Evolutionary conservation across 2,797 vertebrate genomes (phyloP), one percentile per base, ranked within the genome.

Genomic region (Telmatherina bonti): DNA sequence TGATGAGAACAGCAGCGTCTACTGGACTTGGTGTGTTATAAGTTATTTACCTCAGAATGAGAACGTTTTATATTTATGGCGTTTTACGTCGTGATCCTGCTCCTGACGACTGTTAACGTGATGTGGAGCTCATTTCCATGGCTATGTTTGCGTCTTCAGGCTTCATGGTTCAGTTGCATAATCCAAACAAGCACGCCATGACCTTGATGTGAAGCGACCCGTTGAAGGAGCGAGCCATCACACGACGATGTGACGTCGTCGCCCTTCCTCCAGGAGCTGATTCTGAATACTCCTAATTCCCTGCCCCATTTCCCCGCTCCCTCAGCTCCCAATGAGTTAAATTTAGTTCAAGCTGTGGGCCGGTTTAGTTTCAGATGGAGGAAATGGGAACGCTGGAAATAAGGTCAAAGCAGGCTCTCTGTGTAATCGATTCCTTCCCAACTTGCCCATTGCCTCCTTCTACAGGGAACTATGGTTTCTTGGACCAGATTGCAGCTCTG

Each of bases 401-500:
- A 54, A 84, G 76, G 62, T 51, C 70, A 62, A 57, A 75, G 66
- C 69, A 18, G 58, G 16, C 24, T 26, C 11, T 54, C 18, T 2
- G 4, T 53, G 67, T 81, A 70, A 81, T 70, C 38, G 7, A 62
- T 57, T 22, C 58, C 24, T 13, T 30, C 43, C 1, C 41, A 15
- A 52, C 65, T 2, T 1, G 2, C 3, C 13, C 7, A 35, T 52
- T 12, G 26, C 43, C 31, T 2, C 55, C 2, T 11, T 67, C 70
- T 18, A 29, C 60, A 95, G 95, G 95, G 52, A 96, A 96, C 85
- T 96, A 96, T 26, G 95, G 95, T 36, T 94, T 95, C 86, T 89
- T 95, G 94, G 95, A 96, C 87, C 95, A 95, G 91, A 92, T 96
- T 18, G 86, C 89, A 13, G 95, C 94, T 11, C 90, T 96, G 76